Conservation (phyloP, 2,113 vertebrate species). For the Bufo gargarizans region DNA sequence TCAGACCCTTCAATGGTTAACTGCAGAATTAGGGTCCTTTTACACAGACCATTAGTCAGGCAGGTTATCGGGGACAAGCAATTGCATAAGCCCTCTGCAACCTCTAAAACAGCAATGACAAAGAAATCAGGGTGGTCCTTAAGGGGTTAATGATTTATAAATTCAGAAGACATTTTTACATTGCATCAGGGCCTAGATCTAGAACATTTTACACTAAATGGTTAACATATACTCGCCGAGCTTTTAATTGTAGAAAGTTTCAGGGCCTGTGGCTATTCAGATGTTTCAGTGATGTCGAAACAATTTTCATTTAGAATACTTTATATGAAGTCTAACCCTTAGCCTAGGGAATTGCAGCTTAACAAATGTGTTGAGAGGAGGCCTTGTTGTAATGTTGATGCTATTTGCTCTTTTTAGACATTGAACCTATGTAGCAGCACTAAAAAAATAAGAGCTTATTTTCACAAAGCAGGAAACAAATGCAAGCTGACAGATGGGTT, state of each 20-base stretch:
- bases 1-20: too few relatives aligned
- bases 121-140: too few relatives aligned
- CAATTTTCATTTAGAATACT: not conserved
- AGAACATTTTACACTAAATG: too few relatives aligned
- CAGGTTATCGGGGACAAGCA: too few relatives aligned
- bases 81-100: too few relatives aligned
- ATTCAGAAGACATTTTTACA: too few relatives aligned
- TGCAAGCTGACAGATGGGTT: constrained; percentile 41
- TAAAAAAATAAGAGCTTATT: constrained; percentile 37
- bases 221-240: too few relatives aligned
- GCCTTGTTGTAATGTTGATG: not conserved
- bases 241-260: not conserved
- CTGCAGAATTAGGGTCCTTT: too few relatives aligned
- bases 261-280: not conserved
- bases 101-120: too few relatives aligned
- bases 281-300: not conserved
- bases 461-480: not conserved
- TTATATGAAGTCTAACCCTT: not conserved
- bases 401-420: not conserved
- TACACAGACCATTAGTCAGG: too few relatives aligned
- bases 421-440: not conserved
- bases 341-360: not conserved
- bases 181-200: too few relatives aligned
- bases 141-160: too few relatives aligned
- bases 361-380: not conserved